phyloP scores from a whole-genome alignment of 2,888 invertebrate genomes.

The Rhagium mordax region DNA sequence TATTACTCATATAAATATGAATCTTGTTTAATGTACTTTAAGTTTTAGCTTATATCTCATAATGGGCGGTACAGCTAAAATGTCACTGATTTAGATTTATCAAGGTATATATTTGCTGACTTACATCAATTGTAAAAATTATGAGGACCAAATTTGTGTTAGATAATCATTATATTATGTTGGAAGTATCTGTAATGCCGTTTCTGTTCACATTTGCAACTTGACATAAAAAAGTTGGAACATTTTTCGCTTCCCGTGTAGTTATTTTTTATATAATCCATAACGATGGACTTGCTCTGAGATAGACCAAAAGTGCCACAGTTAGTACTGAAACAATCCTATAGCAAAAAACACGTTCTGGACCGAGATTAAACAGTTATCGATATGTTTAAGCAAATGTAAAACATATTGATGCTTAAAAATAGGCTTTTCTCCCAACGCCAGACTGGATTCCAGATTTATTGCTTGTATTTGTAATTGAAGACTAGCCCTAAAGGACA shows the following conservation, averaged over 20 bases:
- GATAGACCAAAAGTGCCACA: background rate
- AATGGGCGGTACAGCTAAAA: constrained; percentile 28
- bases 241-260: background rate
- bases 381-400: too few species aligned
- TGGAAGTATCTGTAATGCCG: background rate
- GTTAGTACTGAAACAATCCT: too few species aligned
- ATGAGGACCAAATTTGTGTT: constrained; percentile 16
- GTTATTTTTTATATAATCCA: background rate
- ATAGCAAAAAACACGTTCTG: too few species aligned
- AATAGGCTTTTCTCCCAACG: too few species aligned
- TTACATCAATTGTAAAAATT: background rate
- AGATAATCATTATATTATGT: background rate
- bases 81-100: constrained; percentile 11
- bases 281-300: background rate
- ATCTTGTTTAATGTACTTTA: constrained; percentile 28
- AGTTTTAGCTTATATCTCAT: constrained; percentile 20
- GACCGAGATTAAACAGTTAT: too few species aligned
- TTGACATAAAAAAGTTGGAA: background rate
- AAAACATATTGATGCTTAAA: too few species aligned
- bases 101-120: background rate
- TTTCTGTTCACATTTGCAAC: background rate
- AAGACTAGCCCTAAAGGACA: too few species aligned
- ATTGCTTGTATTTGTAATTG: too few species aligned
- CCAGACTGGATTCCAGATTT: too few species aligned
- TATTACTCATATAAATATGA: constrained; percentile 19